A percentile compares a stretch with the other conserved stretches of the same genome.
Evolutionary conservation across 2,113 vertebrate genomes (phyloP).

Genomic region (Cranoglanis bouderius): DNA sequence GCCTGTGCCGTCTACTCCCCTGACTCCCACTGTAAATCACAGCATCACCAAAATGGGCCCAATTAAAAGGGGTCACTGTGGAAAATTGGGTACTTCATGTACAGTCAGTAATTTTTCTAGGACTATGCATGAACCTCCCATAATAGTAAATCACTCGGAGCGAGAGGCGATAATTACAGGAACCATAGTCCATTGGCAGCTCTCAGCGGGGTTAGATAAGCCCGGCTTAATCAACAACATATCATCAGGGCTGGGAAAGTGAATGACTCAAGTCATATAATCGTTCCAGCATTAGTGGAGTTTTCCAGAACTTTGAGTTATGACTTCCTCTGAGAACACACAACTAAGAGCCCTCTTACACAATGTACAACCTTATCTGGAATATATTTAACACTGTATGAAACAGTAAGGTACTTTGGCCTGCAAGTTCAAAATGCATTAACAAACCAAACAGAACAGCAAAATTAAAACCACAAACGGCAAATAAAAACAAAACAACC

Average conservation of each 20-base stretch:
- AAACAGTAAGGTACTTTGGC: background rate
- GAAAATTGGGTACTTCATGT: constrained; percentile 63
- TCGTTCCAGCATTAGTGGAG: constrained; percentile 51
- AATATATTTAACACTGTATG: background rate
- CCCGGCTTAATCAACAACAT: constrained; percentile 67
- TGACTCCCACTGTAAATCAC: constrained; percentile 61
- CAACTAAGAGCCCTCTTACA: constrained; percentile 6
- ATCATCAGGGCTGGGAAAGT: constrained; percentile 70
- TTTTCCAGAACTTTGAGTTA: constrained; percentile 39
- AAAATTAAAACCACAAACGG: background rate
- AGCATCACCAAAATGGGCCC: constrained; percentile 63
- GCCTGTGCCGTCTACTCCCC: constrained; percentile 16
- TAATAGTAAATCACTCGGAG: constrained; percentile 70
- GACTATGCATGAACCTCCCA: constrained; percentile 66
- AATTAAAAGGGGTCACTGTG: constrained; percentile 67
- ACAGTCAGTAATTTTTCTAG: constrained; percentile 63
- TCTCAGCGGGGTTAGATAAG: constrained; percentile 67
- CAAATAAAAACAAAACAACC: background rate
- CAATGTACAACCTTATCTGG: background rate
- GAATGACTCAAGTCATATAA: constrained; percentile 55
- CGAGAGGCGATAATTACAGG: constrained; percentile 67
- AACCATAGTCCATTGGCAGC: constrained; percentile 62
- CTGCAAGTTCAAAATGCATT: background rate
- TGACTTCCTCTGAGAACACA: constrained; percentile 30
- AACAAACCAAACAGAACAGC: background rate